phyloP scores from a whole-genome alignment of 2,888 invertebrate genomes.

The Hyles lineata region DNA sequence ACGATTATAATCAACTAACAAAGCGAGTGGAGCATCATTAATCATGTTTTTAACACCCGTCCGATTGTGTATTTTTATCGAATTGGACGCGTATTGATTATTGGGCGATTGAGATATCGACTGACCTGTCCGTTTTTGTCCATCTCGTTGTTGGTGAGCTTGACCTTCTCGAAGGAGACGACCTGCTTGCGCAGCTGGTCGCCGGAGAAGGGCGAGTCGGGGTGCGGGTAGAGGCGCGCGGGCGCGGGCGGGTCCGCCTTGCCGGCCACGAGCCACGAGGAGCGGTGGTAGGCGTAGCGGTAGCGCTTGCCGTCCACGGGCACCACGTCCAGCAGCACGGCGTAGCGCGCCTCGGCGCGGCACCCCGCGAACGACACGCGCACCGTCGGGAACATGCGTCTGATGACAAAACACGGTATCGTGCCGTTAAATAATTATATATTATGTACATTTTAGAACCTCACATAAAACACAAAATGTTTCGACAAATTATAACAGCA shows the following conservation, averaged over 20 bases:
- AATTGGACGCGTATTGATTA: conserved; percentile 40
- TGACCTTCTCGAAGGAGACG: conserved; percentile 99
- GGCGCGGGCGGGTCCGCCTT: conserved; percentile 99
- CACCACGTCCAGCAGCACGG: conserved; percentile 97
- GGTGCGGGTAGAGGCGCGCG: conserved; percentile 96
- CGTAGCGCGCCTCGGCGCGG: conserved; percentile 93
- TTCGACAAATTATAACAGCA: conserved; percentile 61
- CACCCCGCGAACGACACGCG: conserved; percentile 96
- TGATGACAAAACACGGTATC: conserved; percentile 68
- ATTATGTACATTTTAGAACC: conserved; percentile 29
- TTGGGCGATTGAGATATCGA: conserved; percentile 38
- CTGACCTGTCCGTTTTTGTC: conserved; percentile 97
- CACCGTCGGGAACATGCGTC: conserved; percentile 99
- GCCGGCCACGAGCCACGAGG: conserved; percentile 98
- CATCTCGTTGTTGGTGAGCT: conserved; percentile 99
- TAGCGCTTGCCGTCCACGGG: conserved; percentile 98
- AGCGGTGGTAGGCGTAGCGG: conserved; percentile 99
- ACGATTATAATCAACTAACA: conserved; percentile 42
- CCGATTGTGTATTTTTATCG: conserved; percentile 39
- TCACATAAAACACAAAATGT: conserved; percentile 39
- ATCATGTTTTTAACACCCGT: conserved; percentile 44
- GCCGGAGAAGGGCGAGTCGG: conserved; percentile 97
- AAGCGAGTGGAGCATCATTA: conserved; percentile 41
- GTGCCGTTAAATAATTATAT: neutral
- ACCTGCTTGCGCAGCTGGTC: conserved; percentile 98